A percentile compares a stretch with the other conserved stretches of the same genome.
Evolutionary conservation across 2,113 vertebrate genomes (phyloP).

Genomic region (Nycticryphes semicollaris): DNA sequence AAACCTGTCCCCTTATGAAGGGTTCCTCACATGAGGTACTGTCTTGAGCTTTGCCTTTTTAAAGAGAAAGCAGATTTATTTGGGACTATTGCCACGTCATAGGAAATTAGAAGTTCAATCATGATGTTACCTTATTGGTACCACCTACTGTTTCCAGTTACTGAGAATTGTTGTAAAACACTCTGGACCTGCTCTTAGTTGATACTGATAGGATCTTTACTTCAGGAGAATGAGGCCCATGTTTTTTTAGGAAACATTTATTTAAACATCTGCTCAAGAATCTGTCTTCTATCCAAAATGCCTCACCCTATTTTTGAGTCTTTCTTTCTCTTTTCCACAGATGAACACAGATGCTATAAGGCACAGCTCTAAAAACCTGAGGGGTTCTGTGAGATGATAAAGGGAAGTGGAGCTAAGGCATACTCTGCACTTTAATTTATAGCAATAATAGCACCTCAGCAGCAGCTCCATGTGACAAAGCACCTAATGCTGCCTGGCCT

Average conservation of each 20-base stretch:
- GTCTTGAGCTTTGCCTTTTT: neutral
- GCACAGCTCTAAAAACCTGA: neutral
- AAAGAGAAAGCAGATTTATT: slow-evolving; percentile 8
- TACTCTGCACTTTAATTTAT: neutral
- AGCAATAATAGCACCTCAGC: neutral
- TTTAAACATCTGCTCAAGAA: slow-evolving; percentile 30
- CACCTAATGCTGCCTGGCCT: neutral
- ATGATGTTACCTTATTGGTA: neutral
- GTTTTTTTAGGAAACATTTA: neutral
- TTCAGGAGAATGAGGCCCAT: neutral
- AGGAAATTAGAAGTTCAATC: slow-evolving; percentile 33
- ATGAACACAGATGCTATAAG: neutral
- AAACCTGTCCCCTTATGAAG: neutral
- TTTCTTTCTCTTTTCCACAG: neutral
- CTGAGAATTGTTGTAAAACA: neutral
- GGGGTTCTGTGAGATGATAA: neutral
- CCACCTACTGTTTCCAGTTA: slow-evolving; percentile 17
- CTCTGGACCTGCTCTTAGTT: neutral
- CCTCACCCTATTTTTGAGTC: neutral
- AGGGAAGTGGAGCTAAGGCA: neutral
- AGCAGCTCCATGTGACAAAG: neutral
- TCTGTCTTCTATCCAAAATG: neutral
- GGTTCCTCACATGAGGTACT: neutral
- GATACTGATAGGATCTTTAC: neutral
- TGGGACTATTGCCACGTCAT: slow-evolving; percentile 17